phyloP scores from a whole-genome alignment of 2,797 vertebrate species.

The Labeo calbasu region DNA sequence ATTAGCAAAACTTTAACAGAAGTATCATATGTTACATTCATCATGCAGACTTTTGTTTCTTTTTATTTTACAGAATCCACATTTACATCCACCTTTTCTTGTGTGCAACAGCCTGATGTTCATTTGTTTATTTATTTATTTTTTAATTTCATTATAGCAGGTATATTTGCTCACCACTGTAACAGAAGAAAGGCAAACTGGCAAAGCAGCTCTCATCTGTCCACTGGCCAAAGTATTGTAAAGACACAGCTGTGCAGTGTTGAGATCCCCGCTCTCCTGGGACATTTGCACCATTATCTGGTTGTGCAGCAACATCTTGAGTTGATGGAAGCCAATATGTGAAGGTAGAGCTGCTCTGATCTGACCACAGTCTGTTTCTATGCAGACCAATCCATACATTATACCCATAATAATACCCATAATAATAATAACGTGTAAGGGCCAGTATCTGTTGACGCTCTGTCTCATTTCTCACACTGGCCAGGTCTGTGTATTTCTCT shows the following conservation, averaged over 20 bases:
- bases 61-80: neutral
- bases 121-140: too few relatives aligned
- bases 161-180: constrained; percentile 19
- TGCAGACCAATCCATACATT: constrained; percentile 65
- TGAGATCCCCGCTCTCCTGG: neutral
- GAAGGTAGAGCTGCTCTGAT: constrained; percentile 49
- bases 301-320: neutral
- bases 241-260: constrained; percentile 42
- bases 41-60: too few relatives aligned
- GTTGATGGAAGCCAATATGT: constrained; percentile 56
- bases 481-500: constrained; percentile 57
- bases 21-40: neutral
- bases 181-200: constrained; percentile 41
- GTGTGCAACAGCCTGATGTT: neutral
- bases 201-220: constrained; percentile 28
- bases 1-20: neutral
- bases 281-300: constrained; percentile 34
- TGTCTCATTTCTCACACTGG: constrained; percentile 41
- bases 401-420: neutral
- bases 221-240: neutral
- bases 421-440: neutral
- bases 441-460: constrained; percentile 42
- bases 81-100: neutral
- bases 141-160: neutral
- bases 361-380: constrained; percentile 14